Evolutionary conservation across 2,888 invertebrate species (phyloP), one percentile per base, ranked within the genome.

Genomic region (Leucoptera coffeella): DNA sequence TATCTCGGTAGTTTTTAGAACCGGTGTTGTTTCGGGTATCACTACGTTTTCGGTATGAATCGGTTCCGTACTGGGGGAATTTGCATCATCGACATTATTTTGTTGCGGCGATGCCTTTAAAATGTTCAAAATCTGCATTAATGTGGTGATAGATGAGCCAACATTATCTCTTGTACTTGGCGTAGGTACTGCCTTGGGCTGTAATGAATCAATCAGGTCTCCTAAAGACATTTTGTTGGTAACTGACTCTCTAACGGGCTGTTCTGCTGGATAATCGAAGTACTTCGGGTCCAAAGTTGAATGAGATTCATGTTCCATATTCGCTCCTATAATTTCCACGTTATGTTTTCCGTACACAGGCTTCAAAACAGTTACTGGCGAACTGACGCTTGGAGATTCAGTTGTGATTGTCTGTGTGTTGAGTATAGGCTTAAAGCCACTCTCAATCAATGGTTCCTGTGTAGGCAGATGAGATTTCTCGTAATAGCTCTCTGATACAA

Each of bases 141-240:
- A 58, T 1, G 86, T 87, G 44, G 75, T 78, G 33, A 89, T 83
- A 25, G 86, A 87, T 32, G 82, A 78, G 38, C 85, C 84, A 23
- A 88, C 79, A 41, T 88, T 88, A 36, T 85, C 82, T 27, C 79
- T 75, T 4, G 83, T 86, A 14, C 88, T 69, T 6, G 78, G 81
- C 37, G 83, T 81, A 1, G 88, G 87, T 36, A 89, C 60, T 23
- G 82, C 79, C 51, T 86, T 85, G 38, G 82, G 62, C 49, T 85
- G 85, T 14, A 87, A 59, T 30, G 85, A 81, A 43, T 81, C 81
- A 20, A 85, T 44, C 33, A 88, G 75, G 34, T 80, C 73, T 12
- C 53, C 52, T 31, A 67, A 38, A 22, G 48, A 50, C 23, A 53
- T 40, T 7, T 49, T 40, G 30, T 53, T 53, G 6, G 50, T 33